Conservation (phyloP, 2,797 vertebrate species). For the Sebastes nivosus region DNA sequence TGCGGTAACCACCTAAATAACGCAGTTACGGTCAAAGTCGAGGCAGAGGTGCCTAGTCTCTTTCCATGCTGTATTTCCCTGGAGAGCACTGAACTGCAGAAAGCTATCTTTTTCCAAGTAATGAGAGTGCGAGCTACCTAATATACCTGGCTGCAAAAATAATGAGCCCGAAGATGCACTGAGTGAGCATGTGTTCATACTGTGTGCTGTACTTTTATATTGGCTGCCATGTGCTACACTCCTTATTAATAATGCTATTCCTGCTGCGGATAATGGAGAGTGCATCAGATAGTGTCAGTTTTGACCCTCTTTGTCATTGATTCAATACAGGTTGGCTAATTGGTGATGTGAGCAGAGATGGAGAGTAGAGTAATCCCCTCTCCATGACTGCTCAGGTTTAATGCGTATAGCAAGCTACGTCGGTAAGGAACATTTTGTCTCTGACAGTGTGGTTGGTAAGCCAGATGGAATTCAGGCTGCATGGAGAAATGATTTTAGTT, state of each 20-base stretch:
- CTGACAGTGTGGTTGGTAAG: constrained; percentile 33
- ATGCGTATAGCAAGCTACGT: constrained; percentile 30
- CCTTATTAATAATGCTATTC: constrained; percentile 54
- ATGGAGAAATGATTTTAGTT: constrained; percentile 56
- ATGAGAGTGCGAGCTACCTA: constrained; percentile 59
- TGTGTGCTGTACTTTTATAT: constrained; percentile 24
- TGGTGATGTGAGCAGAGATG: constrained; percentile 53
- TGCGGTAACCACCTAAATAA: constrained; percentile 38
- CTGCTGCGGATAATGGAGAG: constrained; percentile 47
- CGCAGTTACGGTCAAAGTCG: constrained; percentile 43
- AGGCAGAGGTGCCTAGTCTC: constrained; percentile 25
- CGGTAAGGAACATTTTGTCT: constrained; percentile 48
- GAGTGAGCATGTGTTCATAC: constrained; percentile 30
- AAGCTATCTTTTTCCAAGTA: constrained; percentile 55
- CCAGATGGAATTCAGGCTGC: constrained; percentile 57
- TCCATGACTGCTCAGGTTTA: constrained; percentile 55
- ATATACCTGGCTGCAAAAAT: constrained; percentile 53
- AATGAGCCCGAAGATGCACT: constrained; percentile 51
- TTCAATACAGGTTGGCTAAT: constrained; percentile 59
- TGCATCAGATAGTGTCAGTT: constrained; percentile 47
- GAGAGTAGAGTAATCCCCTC: constrained; percentile 46
- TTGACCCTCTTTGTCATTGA: constrained; percentile 62
- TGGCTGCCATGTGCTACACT: background rate
- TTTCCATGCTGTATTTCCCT: constrained; percentile 36
- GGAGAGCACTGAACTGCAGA: constrained; percentile 48